phyloP scores from a whole-genome alignment of 1,140 invertebrate species.

The Nasonia longicornis region DNA sequence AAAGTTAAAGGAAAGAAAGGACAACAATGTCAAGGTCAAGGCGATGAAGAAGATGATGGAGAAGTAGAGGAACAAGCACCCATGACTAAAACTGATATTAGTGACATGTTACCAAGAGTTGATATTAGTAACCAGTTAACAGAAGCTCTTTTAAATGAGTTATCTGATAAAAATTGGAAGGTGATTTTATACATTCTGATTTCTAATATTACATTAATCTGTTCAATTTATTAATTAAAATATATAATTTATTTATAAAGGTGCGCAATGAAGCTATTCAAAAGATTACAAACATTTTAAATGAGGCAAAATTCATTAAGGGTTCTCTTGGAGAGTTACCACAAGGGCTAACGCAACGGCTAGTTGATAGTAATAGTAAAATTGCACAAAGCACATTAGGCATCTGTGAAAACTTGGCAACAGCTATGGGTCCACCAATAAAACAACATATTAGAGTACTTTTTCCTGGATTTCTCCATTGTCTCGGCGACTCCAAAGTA shows the following conservation, averaged over 20 bases:
- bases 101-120: constrained; percentile 79
- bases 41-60: constrained; percentile 71
- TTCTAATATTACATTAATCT: constrained; percentile 49
- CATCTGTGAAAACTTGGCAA: constrained; percentile 84
- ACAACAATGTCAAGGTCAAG: constrained; percentile 66
- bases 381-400: constrained; percentile 85
- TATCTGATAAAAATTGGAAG: constrained; percentile 96
- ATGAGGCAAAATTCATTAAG: constrained; percentile 84
- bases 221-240: constrained; percentile 44
- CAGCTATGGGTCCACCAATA: constrained; percentile 83
- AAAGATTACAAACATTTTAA: constrained; percentile 82
- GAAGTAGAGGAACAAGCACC: constrained; percentile 69
- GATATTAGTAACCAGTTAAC: constrained; percentile 91
- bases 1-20: constrained; percentile 65
- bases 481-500: constrained; percentile 80
- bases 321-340: constrained; percentile 86
- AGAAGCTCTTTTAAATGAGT: constrained; percentile 82
- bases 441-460: constrained; percentile 84
- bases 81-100: constrained; percentile 70
- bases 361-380: constrained; percentile 92
- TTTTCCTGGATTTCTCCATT: constrained; percentile 86
- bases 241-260: constrained; percentile 58
- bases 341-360: constrained; percentile 78
- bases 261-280: constrained; percentile 85
- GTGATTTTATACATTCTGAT: constrained; percentile 60